A percentile compares a stretch with the other conserved stretches of the same genome.
Evolutionary conservation across 2,888 invertebrate species (phyloP).

Genomic region (Caenorhabditis sp.): DNA sequence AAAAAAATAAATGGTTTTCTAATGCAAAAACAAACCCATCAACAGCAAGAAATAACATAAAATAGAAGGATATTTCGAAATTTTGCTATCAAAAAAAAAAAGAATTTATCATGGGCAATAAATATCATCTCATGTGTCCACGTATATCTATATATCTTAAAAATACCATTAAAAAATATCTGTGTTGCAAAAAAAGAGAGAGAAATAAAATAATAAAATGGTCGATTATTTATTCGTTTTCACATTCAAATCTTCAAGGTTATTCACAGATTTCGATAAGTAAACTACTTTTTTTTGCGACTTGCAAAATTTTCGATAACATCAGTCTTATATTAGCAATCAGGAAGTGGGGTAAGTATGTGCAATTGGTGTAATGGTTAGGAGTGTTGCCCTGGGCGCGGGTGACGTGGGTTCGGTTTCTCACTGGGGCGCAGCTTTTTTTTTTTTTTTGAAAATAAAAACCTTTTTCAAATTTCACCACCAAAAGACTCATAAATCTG

Average conservation of each 20-base stretch:
- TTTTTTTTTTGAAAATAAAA: too few relatives aligned
- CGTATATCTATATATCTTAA: neutral
- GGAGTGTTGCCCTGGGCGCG: too few relatives aligned
- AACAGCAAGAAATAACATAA: too few relatives aligned
- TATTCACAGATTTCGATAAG: neutral
- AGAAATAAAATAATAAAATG: neutral
- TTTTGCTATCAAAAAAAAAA: neutral
- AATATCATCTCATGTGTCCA: neutral
- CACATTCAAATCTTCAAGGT: neutral
- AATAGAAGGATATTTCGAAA: neutral
- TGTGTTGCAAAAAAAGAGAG: neutral
- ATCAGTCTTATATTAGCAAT: too few relatives aligned
- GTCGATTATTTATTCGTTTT: neutral
- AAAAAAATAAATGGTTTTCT: too few relatives aligned
- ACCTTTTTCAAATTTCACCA: constrained; percentile 12
- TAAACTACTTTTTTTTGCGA: neutral
- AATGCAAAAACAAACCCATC: too few relatives aligned
- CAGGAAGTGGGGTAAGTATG: too few relatives aligned
- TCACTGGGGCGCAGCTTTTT: too few relatives aligned
- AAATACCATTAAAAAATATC: neutral
- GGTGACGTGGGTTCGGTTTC: too few relatives aligned
- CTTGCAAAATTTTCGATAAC: too few relatives aligned
- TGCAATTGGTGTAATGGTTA: too few relatives aligned
- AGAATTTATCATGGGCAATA: too few relatives aligned
- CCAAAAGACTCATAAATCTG: constrained; percentile 8